Conservation (phyloP, 2,113 vertebrate genomes). For the Marcusenius ussheri region DNA sequence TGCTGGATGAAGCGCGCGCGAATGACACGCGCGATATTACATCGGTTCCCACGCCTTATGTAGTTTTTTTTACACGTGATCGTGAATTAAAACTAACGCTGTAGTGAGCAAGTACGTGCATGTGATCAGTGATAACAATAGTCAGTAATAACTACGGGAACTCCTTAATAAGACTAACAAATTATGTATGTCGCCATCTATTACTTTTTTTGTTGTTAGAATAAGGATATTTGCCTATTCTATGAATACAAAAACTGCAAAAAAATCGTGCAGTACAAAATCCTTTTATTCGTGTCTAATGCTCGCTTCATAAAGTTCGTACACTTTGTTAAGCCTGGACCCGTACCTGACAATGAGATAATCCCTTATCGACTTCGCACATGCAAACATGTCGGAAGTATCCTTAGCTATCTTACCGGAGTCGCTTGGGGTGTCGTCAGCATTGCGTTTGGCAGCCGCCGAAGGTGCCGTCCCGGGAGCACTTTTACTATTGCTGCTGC, state of each 20-base stretch:
- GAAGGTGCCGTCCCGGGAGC: constrained; percentile 32
- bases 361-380: neutral
- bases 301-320: neutral
- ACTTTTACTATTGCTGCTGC: constrained; percentile 50
- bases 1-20: constrained; percentile 40
- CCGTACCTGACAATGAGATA: neutral
- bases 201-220: neutral
- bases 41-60: neutral
- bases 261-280: neutral
- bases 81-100: neutral
- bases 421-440: constrained; percentile 74
- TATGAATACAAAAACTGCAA: neutral
- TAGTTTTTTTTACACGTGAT: neutral
- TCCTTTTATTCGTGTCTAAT: neutral
- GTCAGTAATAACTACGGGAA: neutral
- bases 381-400: neutral
- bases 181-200: neutral
- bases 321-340: neutral
- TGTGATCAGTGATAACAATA: neutral
- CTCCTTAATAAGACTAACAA: neutral
- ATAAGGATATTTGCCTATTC: neutral
- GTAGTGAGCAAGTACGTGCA: neutral
- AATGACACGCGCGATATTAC: neutral
- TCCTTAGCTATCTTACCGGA: constrained; percentile 67
- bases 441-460: constrained; percentile 50